Base-by-base conservation (phyloP, 2,888 invertebrate species). In the Congeria kusceri region DNA sequence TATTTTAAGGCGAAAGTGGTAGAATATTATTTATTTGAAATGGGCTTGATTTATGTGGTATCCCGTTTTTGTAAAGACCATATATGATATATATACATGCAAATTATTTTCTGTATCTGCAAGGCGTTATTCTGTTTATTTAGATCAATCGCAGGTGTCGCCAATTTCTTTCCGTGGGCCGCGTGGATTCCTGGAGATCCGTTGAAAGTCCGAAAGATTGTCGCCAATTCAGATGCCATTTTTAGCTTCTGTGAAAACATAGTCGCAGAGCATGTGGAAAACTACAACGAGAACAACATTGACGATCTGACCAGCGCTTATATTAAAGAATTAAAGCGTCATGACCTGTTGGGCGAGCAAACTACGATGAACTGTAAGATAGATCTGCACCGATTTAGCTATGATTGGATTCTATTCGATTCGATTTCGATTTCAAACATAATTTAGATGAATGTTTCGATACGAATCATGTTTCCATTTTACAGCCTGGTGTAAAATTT, bases 291-390 rank as follows among this genome's bases (percentile, higher is more conserved):
- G 20, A 75, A 72, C 25, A 57, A 57, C 15, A 59, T 75, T 4
- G 63, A 68, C 2, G 83, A 86, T 47, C 73, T 82, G 20, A 77
- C 77, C 13, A 84, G 84, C 25, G 85, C 83, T 28, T 85, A 74
- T 57, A 67, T 86, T 1, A 68, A 77, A 32, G 76, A 77, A 58
- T 69, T 81, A 76, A 76, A 78, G n/a, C 32, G 66, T 3, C 15
- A 29, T 5, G 32, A 77, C 20, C 58, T 53, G 29, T 39, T 62
- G 0, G 73, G 67, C 44, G 25, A 69, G 18, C 29, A 25, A 18
- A 82, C 79, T 0, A 77, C 80, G 1, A 68, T 84, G 28, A 76
- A 59, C 25, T 73, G 85, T 83, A n/a, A n/a, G n/a, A n/a, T n/a
- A n/a, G n/a, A n/a, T n/a, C n/a, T n/a, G n/a, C n/a, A n/a, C n/a